Base-by-base conservation (phyloP, 2,113 vertebrate species). In the Upupa epops region DNA sequence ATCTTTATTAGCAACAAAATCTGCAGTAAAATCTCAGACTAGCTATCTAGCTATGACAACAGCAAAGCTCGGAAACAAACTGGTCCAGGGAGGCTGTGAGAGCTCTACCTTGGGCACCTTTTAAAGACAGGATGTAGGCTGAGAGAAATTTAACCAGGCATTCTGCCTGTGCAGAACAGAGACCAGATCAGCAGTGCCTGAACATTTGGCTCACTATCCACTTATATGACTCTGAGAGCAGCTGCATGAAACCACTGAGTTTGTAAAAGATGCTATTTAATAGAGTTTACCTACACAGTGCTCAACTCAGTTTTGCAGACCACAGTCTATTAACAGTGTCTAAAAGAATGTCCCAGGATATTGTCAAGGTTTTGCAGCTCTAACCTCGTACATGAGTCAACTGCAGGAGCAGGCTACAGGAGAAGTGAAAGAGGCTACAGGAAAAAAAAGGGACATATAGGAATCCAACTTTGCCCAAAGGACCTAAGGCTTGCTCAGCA, bases 1-100 rank as follows among this genome's bases (percentile, higher is more conserved):
- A 86, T 86, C 76, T 90, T 95, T 95, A 95, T 93, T 92, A 95
- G 70, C 88, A 93, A 81, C 70, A 64, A 88, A 93, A 95, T 71
- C 78, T 93, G 83, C 80, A 56, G 61, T 0, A 15, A 83, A 77
- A 42, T 77, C 86, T 86, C 89, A 81, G 88, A 52, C 69, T 77
- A 86, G 81, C 88, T 94, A 92, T 90, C 90, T 84, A 64, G 65
- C 80, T 88, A 59, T 78, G 86, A 92, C 91, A 96, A 86, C 80
- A 86, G 73, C 69, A 88, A 78, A 83, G 69, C 58, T 88, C 56
- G 48, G 73, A 92, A 78, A 95, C 61, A 94, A 83, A 90, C 49
- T 83, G 80, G 69, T 83, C 77, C 15, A 1, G 32, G 49, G 59
- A 76, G 85, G 59, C 63, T 83, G 45, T 6, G 28, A 64, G 87